Base-by-base conservation (phyloP, 2,888 invertebrate species). In the Cephus sareptanus region DNA sequence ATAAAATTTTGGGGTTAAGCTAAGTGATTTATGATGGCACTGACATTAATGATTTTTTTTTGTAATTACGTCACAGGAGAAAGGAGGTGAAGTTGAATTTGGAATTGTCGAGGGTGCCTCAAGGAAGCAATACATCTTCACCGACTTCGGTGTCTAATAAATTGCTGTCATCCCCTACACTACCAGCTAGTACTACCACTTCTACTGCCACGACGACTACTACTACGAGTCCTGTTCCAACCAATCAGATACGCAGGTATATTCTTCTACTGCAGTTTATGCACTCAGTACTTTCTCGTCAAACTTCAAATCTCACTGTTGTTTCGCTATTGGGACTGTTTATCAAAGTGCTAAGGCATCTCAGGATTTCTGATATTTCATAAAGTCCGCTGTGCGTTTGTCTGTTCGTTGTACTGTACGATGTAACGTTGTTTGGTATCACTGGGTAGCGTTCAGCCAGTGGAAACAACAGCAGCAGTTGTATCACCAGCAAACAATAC, bases 141-240 rank as follows among this genome's bases (percentile, higher is more conserved):
- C 89, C 90, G 75, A 89, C 89, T 76, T 87, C 88, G 31, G 85
- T 86, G 80, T 83, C 87, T 37, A 89, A 88, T 82, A 89, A 89
- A 82, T 87, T 89, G 77, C 85, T 88, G 80, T 88, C 88, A 75
- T 79, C 86, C 83, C 87, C 92, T 86, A 86, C 91, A 85, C 88
- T 91, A 83, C 90, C 88, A 82, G 85, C 89, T 80, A 87, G 86
- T 80, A 85, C 94, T 89, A 92, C 93, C 89, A 93, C 93, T 89
- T 92, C 92, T 87, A 91, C 92, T 82, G 86, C 92, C 80, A 86
- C 91, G 75, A 86, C 87, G 71, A 89, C 91, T 81, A 90, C 91
- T 83, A 90, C 91, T 82, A 93, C 93, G 88, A 92, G 92, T 90
- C 93, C 93, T 89, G 91, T 89, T 70, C 89, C 91, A 81, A 86